Evolutionary conservation across 2,888 invertebrate genomes (phyloP).

Genomic region (Parasteatoda lunata): DNA sequence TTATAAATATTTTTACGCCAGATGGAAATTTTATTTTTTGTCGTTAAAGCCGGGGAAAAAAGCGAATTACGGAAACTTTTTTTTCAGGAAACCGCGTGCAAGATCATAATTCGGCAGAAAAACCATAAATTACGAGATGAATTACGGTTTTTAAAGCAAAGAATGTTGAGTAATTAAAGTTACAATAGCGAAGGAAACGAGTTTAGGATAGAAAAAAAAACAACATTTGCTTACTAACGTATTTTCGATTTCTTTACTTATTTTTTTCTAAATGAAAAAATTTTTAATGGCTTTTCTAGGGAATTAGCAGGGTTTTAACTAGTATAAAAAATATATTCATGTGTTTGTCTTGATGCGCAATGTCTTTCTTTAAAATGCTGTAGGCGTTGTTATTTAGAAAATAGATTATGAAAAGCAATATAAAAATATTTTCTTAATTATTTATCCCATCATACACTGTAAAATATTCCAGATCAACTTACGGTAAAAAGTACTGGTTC

Average conservation of each 20-base stretch:
- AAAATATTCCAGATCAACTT: too few relatives aligned
- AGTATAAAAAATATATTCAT: background rate
- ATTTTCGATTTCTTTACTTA: slow-evolving; percentile 20
- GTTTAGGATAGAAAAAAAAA: slow-evolving; percentile 15
- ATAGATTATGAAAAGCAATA: too few relatives aligned
- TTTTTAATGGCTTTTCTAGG: slow-evolving; percentile 45
- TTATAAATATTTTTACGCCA: slow-evolving; percentile 37
- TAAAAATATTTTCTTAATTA: too few relatives aligned
- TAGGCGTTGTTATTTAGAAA: too few relatives aligned
- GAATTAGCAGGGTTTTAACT: slow-evolving; percentile 7
- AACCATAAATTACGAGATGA: slow-evolving; percentile 58
- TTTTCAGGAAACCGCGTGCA: slow-evolving; percentile 10
- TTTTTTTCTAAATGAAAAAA: slow-evolving; percentile 9
- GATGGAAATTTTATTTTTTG: slow-evolving; percentile 16
- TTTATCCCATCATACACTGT: too few relatives aligned
- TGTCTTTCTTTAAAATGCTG: too few relatives aligned
- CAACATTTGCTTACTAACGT: slow-evolving; percentile 15
- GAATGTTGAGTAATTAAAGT: slow-evolving; percentile 66
- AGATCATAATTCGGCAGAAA: slow-evolving; percentile 52
- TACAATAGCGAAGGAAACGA: slow-evolving; percentile 41
- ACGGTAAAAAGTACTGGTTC: too few relatives aligned
- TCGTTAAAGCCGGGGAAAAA: slow-evolving; percentile 8
- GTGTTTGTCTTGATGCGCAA: background rate
- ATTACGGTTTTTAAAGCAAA: slow-evolving; percentile 55
- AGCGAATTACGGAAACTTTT: slow-evolving; percentile 15